Conservation (phyloP, 2,797 vertebrate species). For the Thripadectes ignobilis region DNA sequence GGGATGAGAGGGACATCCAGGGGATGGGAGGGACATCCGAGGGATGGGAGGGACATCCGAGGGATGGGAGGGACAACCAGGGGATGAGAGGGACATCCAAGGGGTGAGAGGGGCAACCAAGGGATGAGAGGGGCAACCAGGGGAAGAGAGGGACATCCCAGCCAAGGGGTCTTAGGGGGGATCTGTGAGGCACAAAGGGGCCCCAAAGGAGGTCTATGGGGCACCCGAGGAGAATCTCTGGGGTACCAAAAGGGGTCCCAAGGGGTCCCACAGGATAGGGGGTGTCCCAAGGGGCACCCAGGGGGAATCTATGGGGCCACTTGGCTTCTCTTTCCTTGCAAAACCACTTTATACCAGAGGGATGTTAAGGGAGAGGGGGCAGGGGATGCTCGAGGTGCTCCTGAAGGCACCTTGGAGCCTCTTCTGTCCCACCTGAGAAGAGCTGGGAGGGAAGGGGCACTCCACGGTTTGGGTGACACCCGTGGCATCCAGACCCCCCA, state of each 20-base stretch:
- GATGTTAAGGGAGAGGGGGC: too few relatives aligned
- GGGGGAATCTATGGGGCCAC: not conserved
- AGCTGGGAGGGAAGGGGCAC: not conserved
- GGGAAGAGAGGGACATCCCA: not conserved
- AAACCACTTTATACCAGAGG: not conserved
- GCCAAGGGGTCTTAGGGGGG: too few relatives aligned
- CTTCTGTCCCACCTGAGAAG: not conserved
- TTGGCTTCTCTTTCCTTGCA: not conserved
- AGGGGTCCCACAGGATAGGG: not conserved
- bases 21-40: too few relatives aligned
- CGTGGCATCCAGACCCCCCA: not conserved
- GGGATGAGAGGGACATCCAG: too few relatives aligned
- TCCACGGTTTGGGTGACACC: rapidly evolving
- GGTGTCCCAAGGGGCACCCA: too few relatives aligned
- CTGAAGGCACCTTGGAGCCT: not conserved
- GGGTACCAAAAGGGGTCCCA: not conserved
- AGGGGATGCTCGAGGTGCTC: too few relatives aligned
- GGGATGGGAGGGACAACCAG: not conserved
- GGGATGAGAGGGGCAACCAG: too few relatives aligned
- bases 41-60: too few relatives aligned
- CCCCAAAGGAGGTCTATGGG: too few relatives aligned
- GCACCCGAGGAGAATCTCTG: too few relatives aligned
- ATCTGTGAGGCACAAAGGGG: too few relatives aligned
- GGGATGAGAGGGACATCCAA: not conserved
- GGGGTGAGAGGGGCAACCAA: too few relatives aligned